Conservation (phyloP, 2,113 vertebrate species). For the Entelurus aequoreus region DNA sequence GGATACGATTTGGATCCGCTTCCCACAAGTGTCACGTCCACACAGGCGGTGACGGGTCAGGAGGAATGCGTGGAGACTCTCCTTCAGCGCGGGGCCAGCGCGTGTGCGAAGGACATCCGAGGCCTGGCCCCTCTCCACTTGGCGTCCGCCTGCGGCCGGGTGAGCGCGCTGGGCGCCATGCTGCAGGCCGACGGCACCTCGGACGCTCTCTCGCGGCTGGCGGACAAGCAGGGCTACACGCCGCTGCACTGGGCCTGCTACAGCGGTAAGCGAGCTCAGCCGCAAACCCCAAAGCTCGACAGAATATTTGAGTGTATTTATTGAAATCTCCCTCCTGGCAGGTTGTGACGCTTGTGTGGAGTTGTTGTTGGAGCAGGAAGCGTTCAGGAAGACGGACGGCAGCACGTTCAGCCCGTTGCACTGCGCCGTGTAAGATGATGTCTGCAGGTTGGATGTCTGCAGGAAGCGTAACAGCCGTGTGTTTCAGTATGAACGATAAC, state of each 20-base stretch:
- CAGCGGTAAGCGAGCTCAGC: slow-evolving; percentile 74
- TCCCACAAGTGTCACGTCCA: too few species aligned
- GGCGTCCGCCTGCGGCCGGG: slow-evolving; percentile 88
- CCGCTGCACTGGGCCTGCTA: slow-evolving; percentile 98
- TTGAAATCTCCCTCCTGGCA: slow-evolving; percentile 46
- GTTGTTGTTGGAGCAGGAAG: slow-evolving; percentile 87
- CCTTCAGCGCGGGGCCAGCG: slow-evolving; percentile 86
- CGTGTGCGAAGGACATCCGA: slow-evolving; percentile 78
- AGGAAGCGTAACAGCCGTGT: slow-evolving; percentile 16
- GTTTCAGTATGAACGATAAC: slow-evolving; percentile 89
- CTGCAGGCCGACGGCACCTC: slow-evolving; percentile 76
- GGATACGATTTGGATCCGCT: too few species aligned
- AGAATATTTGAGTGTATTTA: neutral
- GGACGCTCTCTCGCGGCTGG: slow-evolving; percentile 71
- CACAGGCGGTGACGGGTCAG: slow-evolving; percentile 89
- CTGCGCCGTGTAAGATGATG: slow-evolving; percentile 91
- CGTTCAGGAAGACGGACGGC: slow-evolving; percentile 87
- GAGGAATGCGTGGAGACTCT: slow-evolving; percentile 92
- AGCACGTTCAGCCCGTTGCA: slow-evolving; percentile 95
- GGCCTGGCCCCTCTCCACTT: slow-evolving; percentile 88
- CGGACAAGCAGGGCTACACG: slow-evolving; percentile 93
- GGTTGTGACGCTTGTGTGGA: slow-evolving; percentile 97
- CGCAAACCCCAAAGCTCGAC: neutral
- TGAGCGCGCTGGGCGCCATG: slow-evolving; percentile 82
- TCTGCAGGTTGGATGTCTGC: neutral